phyloP scores from a whole-genome alignment of 2,888 invertebrate species.

The Lordiphosa fenestrarum region DNA sequence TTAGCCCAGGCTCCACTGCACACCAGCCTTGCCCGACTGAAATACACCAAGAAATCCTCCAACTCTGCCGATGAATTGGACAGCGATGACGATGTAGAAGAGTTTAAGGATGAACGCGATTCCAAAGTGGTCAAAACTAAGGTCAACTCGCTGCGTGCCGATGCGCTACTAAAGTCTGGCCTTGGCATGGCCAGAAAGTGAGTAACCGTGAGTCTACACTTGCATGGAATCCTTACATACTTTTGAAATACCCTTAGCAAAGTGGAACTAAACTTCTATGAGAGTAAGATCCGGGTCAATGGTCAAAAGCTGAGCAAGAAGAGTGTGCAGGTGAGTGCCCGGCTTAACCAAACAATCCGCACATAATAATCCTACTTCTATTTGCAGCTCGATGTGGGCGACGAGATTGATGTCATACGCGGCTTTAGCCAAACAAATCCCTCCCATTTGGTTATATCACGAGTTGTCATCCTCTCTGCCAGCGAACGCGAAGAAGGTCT shows the following conservation, averaged over 20 bases:
- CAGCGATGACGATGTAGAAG: conserved; percentile 81
- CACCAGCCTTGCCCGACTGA: conserved; percentile 29
- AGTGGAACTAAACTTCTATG: conserved; percentile 89
- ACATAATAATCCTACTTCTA: not conserved
- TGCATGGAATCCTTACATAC: not conserved
- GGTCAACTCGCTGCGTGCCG: conserved; percentile 86
- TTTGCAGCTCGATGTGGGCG: conserved; percentile 84
- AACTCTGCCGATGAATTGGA: conserved; percentile 77
- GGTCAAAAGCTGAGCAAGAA: conserved; percentile 89
- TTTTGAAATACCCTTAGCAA: conserved; percentile 82
- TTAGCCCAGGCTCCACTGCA: conserved; percentile 27
- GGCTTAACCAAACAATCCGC: too few species aligned
- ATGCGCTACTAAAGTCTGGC: conserved; percentile 86
- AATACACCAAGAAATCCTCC: conserved; percentile 66
- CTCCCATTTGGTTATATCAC: conserved; percentile 85
- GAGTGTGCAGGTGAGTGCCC: conserved; percentile 83
- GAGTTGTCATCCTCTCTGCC: conserved; percentile 85
- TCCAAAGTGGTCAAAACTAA: conserved; percentile 85
- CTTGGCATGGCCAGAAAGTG: conserved; percentile 88
- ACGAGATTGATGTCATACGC: conserved; percentile 90
- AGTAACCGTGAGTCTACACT: conserved; percentile 52
- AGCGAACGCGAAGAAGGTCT: conserved; percentile 82
- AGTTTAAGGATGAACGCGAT: conserved; percentile 82
- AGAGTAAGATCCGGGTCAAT: conserved; percentile 89
- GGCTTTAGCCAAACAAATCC: conserved; percentile 85